These are phyloP conservation scores for Papilio glaucus DNA, from an alignment of 1,140 invertebrate species.

Conservation along the genomic window DNA sequence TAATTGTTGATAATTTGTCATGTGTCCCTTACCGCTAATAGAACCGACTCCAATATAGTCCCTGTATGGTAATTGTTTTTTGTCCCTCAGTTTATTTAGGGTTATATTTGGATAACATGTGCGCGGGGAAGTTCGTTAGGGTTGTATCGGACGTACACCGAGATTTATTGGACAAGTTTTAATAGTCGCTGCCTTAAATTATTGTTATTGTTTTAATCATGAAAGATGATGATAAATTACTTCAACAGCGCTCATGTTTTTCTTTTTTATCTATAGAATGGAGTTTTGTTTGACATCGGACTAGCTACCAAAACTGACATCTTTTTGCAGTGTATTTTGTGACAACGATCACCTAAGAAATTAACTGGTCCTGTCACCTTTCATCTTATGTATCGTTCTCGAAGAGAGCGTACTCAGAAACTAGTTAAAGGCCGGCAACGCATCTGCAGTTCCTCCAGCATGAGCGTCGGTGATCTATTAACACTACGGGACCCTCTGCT, in stretches of 20 bases:
- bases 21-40: conserved; percentile 40
- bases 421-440: too few species aligned
- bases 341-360: too few species aligned
- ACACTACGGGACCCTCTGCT: too few species aligned
- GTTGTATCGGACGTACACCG: not conserved
- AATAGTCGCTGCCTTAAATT: not conserved
- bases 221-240: not conserved
- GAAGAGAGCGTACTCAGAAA: too few species aligned
- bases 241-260: not conserved
- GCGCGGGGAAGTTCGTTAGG: conserved; percentile 36
- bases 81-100: conserved; percentile 47
- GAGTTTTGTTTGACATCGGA: too few species aligned
- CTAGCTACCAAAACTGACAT: too few species aligned
- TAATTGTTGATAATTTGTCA: conserved; percentile 31
- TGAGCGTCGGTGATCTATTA: too few species aligned
- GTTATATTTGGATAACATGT: conserved; percentile 42
- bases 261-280: not conserved
- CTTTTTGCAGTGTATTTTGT: too few species aligned
- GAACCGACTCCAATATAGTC: conserved; percentile 35
- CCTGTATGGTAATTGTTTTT: conserved; percentile 45
- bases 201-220: conserved; percentile 19
- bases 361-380: too few species aligned
- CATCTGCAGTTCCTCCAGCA: too few species aligned
- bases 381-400: too few species aligned
- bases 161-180: conserved; percentile 37